These are phyloP conservation scores for Lepilemur ruficaudatus DNA, from an alignment of 2,797 vertebrate genomes.

Conservation along the genomic window DNA sequence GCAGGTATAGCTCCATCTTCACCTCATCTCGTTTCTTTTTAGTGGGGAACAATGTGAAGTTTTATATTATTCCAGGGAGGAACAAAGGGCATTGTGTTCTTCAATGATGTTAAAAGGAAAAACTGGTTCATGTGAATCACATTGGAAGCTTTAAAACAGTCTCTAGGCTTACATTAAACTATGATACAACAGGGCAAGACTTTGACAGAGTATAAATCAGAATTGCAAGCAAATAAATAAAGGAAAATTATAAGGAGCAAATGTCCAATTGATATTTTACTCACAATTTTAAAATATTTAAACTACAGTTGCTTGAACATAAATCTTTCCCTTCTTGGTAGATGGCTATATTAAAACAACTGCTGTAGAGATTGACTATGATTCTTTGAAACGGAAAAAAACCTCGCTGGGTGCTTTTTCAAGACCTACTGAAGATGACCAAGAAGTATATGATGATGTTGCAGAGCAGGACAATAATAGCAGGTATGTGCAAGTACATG, in stretches of 20 bases:
- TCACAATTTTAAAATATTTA: background rate
- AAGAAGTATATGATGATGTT: conserved; percentile 95
- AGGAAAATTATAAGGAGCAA: background rate
- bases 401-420: conserved; percentile 17
- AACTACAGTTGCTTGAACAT: background rate
- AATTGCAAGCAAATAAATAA: background rate
- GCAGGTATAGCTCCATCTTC: background rate
- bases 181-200: background rate
- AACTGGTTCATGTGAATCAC: background rate
- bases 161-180: background rate
- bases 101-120: background rate
- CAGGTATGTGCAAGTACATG: conserved; percentile 75
- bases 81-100: background rate
- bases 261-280: background rate
- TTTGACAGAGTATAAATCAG: background rate
- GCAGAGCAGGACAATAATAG: conserved; percentile 76
- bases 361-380: conserved; percentile 92
- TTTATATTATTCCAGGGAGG: background rate
- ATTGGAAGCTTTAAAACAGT: conserved; percentile 12
- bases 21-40: background rate
- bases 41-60: background rate
- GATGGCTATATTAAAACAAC: conserved; percentile 96
- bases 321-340: conserved; percentile 74
- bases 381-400: conserved; percentile 88
- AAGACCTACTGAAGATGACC: conserved; percentile 80